A percentile compares a stretch with the other conserved stretches of the same genome.
phyloP scores from a whole-genome alignment of 2,888 invertebrate species.

The Tetanocera ferruginea region DNA sequence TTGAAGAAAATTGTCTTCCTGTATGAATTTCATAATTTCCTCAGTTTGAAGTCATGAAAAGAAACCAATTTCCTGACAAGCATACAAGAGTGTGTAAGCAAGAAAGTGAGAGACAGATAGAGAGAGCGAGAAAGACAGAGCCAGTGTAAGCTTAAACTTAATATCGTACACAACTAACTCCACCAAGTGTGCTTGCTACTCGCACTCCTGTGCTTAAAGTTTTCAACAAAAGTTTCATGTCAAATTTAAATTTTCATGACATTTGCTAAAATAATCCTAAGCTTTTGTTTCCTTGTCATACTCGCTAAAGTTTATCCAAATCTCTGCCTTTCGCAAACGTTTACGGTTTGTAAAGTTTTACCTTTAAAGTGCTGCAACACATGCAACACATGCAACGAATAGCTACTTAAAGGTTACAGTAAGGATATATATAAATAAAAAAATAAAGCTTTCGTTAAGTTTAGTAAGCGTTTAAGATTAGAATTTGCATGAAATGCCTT shows the following conservation, averaged over 20 bases:
- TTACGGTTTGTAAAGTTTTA: too few relatives aligned
- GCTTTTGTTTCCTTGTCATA: constrained; percentile 17
- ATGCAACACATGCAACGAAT: too few relatives aligned
- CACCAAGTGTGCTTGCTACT: background rate
- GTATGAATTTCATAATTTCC: constrained; percentile 69
- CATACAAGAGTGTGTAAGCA: background rate
- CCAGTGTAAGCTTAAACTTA: background rate
- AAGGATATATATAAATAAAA: too few relatives aligned
- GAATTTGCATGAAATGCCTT: too few relatives aligned
- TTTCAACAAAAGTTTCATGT: constrained; percentile 32
- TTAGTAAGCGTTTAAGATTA: too few relatives aligned
- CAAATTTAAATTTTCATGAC: constrained; percentile 35
- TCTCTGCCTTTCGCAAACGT: background rate
- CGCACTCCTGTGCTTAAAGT: constrained; percentile 28
- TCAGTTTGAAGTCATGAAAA: constrained; percentile 62
- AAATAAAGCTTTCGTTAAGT: too few relatives aligned
- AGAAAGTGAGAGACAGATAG: constrained; percentile 1
- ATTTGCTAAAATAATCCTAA: constrained; percentile 30
- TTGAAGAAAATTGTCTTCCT: constrained; percentile 67
- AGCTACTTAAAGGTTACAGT: too few relatives aligned
- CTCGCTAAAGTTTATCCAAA: constrained; percentile 1
- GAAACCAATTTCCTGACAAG: constrained; percentile 62
- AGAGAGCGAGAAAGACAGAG: background rate
- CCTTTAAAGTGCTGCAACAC: too few relatives aligned
- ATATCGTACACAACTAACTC: background rate